These are phyloP conservation scores for Varanus salvator DNA, from an alignment of 2,113 vertebrate species.

Conservation along the genomic window DNA sequence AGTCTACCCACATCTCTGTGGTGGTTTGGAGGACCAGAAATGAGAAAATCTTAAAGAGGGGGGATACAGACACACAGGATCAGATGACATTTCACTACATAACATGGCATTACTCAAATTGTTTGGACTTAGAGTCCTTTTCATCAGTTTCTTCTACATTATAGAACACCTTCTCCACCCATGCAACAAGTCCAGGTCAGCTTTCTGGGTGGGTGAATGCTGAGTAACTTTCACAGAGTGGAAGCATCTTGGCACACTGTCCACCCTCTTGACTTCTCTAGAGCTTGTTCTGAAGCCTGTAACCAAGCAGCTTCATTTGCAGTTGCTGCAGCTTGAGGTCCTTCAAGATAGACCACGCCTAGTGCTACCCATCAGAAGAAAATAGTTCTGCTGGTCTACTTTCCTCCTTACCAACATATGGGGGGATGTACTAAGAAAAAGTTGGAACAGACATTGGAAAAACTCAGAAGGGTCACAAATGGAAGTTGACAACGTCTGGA, in stretches of 20 bases:
- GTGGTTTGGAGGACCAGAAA: background rate
- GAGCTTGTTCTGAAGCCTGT: background rate
- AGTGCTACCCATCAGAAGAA: background rate
- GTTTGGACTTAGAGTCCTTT: background rate
- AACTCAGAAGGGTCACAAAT: background rate
- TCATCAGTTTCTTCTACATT: background rate
- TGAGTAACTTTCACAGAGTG: background rate
- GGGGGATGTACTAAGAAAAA: too few species aligned
- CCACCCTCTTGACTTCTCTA: background rate
- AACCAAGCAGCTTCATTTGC: background rate
- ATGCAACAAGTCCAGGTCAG: background rate
- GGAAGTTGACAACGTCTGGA: background rate
- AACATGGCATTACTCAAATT: background rate
- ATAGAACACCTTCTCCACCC: background rate
- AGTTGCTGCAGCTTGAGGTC: background rate
- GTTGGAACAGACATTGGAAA: background rate
- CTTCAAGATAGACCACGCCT: background rate
- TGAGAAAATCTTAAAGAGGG: background rate
- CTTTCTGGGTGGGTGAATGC: background rate
- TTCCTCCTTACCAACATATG: background rate
- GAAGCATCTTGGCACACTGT: background rate
- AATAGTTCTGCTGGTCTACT: background rate
- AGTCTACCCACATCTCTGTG: background rate
- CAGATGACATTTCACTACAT: background rate
- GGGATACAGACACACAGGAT: background rate